Conservation (phyloP, 2,113 vertebrate genomes). For the Platanista minor region DNA sequence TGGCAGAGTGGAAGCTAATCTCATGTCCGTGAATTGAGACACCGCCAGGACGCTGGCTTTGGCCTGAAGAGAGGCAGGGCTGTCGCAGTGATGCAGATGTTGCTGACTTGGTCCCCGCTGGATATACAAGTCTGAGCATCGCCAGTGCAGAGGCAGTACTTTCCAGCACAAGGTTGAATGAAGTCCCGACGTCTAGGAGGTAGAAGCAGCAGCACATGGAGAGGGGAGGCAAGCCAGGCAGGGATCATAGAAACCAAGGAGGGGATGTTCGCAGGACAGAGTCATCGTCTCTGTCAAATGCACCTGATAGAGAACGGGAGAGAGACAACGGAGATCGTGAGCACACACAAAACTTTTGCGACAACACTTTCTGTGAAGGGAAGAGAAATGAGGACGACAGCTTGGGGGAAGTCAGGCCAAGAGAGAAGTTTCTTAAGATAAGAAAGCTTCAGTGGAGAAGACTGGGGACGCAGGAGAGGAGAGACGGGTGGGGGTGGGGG, state of each 20-base stretch:
- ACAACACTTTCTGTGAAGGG: neutral
- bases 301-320: neutral
- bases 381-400: neutral
- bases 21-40: neutral
- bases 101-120: neutral
- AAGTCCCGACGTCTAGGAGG: neutral
- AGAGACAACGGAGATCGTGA: neutral
- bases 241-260: neutral
- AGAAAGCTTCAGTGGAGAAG: neutral
- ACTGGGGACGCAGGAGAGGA: neutral
- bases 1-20: neutral
- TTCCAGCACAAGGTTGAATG: neutral
- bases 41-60: neutral
- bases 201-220: neutral
- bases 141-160: neutral
- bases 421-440: neutral
- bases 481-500: too few relatives aligned
- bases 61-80: neutral
- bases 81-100: neutral
- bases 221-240: neutral
- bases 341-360: neutral
- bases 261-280: neutral
- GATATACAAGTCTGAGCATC: neutral
- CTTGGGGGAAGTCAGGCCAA: neutral
- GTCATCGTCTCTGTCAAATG: neutral